These are phyloP conservation scores for Vulpes vulpes DNA, from an alignment of 2,113 vertebrate species.

Conservation along the genomic window DNA sequence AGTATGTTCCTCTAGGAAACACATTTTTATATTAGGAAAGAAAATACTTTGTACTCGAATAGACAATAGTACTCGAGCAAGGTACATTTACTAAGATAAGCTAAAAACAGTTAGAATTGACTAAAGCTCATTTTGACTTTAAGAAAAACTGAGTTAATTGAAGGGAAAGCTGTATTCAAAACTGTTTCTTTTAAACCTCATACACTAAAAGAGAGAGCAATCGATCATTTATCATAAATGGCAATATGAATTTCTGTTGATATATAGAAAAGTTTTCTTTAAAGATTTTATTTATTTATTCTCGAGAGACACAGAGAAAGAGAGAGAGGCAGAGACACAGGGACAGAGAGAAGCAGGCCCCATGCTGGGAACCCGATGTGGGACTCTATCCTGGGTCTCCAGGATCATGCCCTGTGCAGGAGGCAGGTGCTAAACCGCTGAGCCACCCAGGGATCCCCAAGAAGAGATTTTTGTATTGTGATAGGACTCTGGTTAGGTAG, in stretches of 20 bases:
- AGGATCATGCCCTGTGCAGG: no score
- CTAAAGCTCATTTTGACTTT: not conserved
- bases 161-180: not conserved
- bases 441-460: no score
- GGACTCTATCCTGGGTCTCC: no score
- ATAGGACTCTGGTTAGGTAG: not conserved
- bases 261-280: not conserved
- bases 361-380: no score
- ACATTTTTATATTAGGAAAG: not conserved
- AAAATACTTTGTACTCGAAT: not conserved
- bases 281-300: no score
- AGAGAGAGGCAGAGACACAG: no score
- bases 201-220: not conserved
- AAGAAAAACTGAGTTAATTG: constrained; percentile 12
- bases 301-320: no score
- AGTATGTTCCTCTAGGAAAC: not conserved
- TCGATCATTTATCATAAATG: not conserved
- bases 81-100: not conserved
- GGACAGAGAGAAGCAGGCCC: no score
- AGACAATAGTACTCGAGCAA: not conserved
- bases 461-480: not conserved
- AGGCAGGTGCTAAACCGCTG: no score
- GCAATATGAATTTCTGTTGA: not conserved
- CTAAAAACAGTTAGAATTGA: not conserved
- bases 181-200: not conserved